A percentile compares a stretch with the other conserved stretches of the same genome.
Evolutionary conservation across 1,140 invertebrate genomes (phyloP).

Genomic region (Papilio dardanus): DNA sequence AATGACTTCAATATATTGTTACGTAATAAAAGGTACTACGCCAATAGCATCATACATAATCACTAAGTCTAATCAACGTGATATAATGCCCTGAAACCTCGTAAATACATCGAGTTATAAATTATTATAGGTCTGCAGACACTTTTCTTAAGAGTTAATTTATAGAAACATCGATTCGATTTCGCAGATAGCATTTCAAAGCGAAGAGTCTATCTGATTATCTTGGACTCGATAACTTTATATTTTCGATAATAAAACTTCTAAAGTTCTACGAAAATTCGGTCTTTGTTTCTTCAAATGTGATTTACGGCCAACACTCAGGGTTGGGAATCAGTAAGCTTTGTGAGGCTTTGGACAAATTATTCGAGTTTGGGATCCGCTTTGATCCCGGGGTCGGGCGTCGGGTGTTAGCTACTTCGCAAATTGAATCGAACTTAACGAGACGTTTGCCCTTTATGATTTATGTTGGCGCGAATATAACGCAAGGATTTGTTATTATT

Average conservation of each 20-base stretch:
- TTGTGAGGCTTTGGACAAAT: slow-evolving; percentile 19
- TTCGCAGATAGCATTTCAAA: background rate
- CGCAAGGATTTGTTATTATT: background rate
- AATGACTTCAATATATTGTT: slow-evolving; percentile 41
- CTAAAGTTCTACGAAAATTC: background rate
- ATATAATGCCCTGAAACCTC: background rate
- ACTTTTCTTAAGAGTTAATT: background rate
- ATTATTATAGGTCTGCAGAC: background rate
- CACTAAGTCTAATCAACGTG: background rate
- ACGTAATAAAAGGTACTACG: background rate
- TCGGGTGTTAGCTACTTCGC: slow-evolving; percentile 26
- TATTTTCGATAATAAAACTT: background rate
- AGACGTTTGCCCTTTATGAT: slow-evolving; percentile 29
- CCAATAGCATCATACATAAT: background rate
- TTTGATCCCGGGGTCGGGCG: slow-evolving; percentile 26
- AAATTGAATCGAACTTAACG: slow-evolving; percentile 32
- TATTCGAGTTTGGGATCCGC: slow-evolving; percentile 18
- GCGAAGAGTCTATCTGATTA: background rate
- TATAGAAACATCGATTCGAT: background rate
- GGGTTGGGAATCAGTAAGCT: slow-evolving; percentile 6
- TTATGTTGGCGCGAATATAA: slow-evolving; percentile 13
- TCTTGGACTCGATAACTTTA: background rate
- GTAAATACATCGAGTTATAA: background rate
- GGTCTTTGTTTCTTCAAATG: slow-evolving; percentile 11
- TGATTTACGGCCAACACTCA: slow-evolving; percentile 12